Evolutionary conservation across 53 echinoderm and acorn worm species (phyloP).

Genomic region (Glandiceps talaboti): DNA sequence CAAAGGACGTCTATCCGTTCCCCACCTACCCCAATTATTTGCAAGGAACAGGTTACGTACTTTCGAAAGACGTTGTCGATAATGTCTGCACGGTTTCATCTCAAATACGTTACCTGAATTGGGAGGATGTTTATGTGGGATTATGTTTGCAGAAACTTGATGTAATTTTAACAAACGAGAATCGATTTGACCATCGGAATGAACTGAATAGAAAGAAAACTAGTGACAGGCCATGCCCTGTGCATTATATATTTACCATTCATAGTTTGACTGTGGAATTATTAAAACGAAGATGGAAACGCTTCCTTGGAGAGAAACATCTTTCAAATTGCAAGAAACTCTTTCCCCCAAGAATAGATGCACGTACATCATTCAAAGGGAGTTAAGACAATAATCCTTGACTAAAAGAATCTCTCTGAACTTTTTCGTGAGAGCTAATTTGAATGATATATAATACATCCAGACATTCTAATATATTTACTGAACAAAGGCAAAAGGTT

Average conservation of each 20-base stretch:
- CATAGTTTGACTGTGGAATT: background rate
- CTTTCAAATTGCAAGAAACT: background rate
- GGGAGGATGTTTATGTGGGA: slow-evolving; percentile 32
- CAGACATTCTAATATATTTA: no score
- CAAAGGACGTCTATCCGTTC: slow-evolving; percentile 17
- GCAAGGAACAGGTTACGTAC: slow-evolving; percentile 22
- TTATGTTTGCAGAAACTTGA: slow-evolving; percentile 17
- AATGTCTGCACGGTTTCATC: slow-evolving; percentile 10
- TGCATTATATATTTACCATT: background rate
- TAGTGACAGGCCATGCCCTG: background rate
- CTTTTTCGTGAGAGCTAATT: no score
- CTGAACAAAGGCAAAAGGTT: no score
- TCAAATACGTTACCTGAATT: slow-evolving; percentile 11
- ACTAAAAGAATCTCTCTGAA: no score
- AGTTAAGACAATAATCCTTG: no score
- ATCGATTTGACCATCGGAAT: background rate
- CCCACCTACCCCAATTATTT: slow-evolving; percentile 22
- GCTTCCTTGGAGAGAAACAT: background rate
- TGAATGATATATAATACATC: no score
- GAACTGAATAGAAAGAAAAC: background rate
- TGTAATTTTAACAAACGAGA: slow-evolving; percentile 2
- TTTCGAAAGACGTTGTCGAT: slow-evolving; percentile 30
- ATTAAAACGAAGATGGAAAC: background rate
- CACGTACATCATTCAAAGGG: no score
- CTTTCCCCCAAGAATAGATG: background rate